Base-by-base conservation (phyloP, 2,888 invertebrate genomes). In the Cephalotes varians region DNA sequence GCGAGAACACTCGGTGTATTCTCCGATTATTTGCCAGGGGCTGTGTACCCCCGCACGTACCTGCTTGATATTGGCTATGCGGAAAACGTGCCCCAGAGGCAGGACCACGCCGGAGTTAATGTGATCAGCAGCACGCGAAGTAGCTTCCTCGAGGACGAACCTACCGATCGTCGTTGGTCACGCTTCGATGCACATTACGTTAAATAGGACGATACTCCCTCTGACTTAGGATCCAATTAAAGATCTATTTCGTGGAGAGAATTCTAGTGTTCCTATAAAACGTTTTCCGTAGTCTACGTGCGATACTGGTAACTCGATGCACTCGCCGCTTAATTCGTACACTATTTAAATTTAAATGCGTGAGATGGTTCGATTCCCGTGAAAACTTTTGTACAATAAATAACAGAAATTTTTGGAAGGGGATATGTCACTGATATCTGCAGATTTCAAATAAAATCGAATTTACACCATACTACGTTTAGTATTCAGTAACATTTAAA, bases 11-110 rank as follows among this genome's bases (percentile, higher is more conserved):
- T 83, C 77, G 83, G 87, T 82, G 90, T 90, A 91, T 91, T 91
- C 91, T 90, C 88, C 91, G 92, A 93, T 93, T 93, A 93, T 93
- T 93, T 92, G 92, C 90, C 89, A 84, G 86, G 81, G 87, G 87
- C 88, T 87, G 83, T 85, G 85, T 81, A 86, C 83, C 82, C 82
- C 67, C 72, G 62, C 85, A 83, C 85, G 82, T 71, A 69, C 18
- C 15, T 71, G 85, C 85, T 88, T 89, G 90, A 92, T 93, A 93
- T 93, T 93, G 93, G 90, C 93, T 90, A 88, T 90, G 91, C 90
- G 89, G 91, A 89, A 93, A 92, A 93, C 92, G 92, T 92, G 91
- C 89, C 92, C 87, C 81, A 74, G 69, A 80, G 89, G 84, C 51
- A 80, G 83, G 83, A 84, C 88, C 85, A 85, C 72, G 85, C 64